Conservation (phyloP, 1,140 invertebrate genomes). For the Akabosia matsudoensis region DNA sequence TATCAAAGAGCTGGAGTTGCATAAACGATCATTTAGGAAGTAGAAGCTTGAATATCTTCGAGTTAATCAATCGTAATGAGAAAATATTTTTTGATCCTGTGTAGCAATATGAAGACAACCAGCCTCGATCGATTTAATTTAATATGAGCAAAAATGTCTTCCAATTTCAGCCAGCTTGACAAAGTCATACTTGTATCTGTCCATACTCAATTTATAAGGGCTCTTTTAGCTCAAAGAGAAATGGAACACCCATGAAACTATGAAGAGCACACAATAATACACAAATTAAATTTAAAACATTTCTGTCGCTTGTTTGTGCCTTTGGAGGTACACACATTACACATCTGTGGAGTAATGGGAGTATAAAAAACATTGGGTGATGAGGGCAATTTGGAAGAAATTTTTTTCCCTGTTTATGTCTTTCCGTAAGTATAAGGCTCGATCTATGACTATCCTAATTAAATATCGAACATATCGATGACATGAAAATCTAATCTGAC, state of each 20-base stretch:
- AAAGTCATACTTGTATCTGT: slow-evolving; percentile 97
- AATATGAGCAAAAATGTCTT: slow-evolving; percentile 96
- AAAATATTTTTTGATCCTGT: no score
- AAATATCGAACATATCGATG: no score
- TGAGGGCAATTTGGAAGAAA: slow-evolving; percentile 85
- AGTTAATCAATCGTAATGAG: no score
- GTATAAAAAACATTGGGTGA: slow-evolving; percentile 95
- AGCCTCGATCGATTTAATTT: no score
- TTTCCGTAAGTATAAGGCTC: slow-evolving; percentile 93
- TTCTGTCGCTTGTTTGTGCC: no score
- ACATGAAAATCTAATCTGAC: no score
- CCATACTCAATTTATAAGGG: slow-evolving; percentile 99
- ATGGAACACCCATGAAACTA: slow-evolving; percentile 93
- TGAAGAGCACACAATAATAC: slow-evolving; percentile 8
- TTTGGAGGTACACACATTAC: slow-evolving; percentile 84
- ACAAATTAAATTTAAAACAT: background rate
- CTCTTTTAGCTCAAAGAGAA: slow-evolving; percentile 92
- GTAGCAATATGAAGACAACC: no score
- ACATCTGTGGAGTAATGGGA: slow-evolving; percentile 75
- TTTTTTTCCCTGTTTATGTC: slow-evolving; percentile 90
- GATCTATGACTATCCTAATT: slow-evolving; percentile 92
- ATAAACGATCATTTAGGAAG: no score
- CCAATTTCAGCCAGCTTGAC: slow-evolving; percentile 99
- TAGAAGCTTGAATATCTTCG: no score
- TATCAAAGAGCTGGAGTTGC: no score